Evolutionary conservation across 2,113 vertebrate genomes (phyloP), one percentile per base, ranked within the genome.

Genomic region (Tachycineta bicolor): DNA sequence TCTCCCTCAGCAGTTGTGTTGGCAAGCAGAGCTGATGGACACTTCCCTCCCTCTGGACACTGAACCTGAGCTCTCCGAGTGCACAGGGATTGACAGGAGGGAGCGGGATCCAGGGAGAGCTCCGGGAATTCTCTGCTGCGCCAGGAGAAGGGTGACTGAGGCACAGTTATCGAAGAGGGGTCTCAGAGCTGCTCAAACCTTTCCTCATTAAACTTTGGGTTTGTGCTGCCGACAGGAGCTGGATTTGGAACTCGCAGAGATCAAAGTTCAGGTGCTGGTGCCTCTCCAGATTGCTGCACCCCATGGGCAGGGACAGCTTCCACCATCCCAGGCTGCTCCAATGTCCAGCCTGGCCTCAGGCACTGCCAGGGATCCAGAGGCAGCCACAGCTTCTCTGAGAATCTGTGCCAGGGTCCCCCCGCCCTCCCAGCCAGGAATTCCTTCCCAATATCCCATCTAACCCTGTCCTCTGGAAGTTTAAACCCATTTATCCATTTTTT

Each of bases 171-270:
- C 88, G 63, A 81, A 83, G 88, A 77, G 69, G 3, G 41, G 26
- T 85, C 68, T 64, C 71, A 21, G 43, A 83, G 92, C 83, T 1
- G 7, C 87, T 76, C 77, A 76, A 22, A 95, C 94, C 87, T 94
- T 84, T 92, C 67, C 60, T 67, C 12, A 65, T 73, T 59, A 50
- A 75, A 52, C 65, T 76, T 65, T 6, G 84, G 64, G 15, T 59
- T 93, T 59, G 4, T 70, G 79, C 16, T 29, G 23, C 5, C 49
- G 37, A 49, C 55, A 76, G 71, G 50, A 77, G 1, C 41, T 58
- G 9, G 9, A 17, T 64, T 69, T 83, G 83, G 43, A 33, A 44
- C 11, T n/a, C 23, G 55, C 33, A 22, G 59, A 58, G 83, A 29
- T 89, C 17, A 11, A 80, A 89, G 80, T 46, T 86, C 44, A 20